Conservation (phyloP, 2,113 vertebrate species). For the Xiphorhynchus elegans region DNA sequence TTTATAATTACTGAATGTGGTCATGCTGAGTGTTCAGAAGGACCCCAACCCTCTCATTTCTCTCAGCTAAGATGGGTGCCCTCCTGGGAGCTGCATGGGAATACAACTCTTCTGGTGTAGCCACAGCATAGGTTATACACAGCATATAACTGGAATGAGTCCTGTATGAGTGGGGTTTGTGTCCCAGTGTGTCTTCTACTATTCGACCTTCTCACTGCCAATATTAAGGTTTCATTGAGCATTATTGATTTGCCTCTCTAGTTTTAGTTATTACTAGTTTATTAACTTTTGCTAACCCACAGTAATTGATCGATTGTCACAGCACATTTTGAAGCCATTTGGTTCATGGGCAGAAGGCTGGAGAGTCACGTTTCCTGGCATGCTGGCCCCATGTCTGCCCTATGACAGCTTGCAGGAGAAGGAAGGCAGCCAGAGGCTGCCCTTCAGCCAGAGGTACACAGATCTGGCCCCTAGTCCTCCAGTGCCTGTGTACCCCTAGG, state of each 20-base stretch:
- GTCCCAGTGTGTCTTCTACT: background rate
- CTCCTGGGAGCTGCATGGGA: background rate
- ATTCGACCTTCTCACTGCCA: background rate
- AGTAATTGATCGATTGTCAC: background rate
- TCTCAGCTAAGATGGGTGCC: background rate
- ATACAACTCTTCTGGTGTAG: background rate
- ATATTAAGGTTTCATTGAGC: background rate
- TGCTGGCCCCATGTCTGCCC: background rate
- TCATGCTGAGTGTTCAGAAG: background rate
- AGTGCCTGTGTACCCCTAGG: background rate
- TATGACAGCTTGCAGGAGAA: background rate
- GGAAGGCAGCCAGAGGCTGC: background rate
- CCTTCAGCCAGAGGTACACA: background rate
- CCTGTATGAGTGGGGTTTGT: background rate
- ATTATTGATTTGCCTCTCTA: background rate
- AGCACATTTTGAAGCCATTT: background rate
- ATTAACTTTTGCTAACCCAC: background rate
- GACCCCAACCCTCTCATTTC: background rate
- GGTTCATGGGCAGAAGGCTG: background rate
- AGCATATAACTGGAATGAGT: background rate
- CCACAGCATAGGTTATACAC: background rate
- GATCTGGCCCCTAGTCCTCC: background rate
- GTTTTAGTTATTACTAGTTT: background rate
- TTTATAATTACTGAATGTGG: background rate
- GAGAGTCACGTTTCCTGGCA: background rate